Conservation (phyloP, 2,113 vertebrate species). For the Sorex araneus region DNA sequence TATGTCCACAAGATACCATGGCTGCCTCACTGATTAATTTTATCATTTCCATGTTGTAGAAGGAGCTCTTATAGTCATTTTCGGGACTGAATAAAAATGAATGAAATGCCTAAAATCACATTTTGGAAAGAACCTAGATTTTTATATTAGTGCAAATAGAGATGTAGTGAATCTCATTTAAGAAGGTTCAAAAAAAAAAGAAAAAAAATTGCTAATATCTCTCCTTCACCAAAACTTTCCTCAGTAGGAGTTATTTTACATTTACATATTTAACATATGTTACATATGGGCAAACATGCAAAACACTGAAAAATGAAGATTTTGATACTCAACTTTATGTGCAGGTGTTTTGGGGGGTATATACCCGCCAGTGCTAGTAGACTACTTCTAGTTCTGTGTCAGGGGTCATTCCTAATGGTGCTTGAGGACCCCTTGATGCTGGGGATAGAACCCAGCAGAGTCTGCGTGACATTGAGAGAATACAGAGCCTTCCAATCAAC, state of each 20-base stretch:
- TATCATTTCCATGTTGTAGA: background rate
- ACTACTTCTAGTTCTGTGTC: too few species aligned
- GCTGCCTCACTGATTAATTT: background rate
- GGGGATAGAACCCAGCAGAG: too few species aligned
- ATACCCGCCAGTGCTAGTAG: too few species aligned
- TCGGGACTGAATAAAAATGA: background rate
- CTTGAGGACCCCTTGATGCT: too few species aligned
- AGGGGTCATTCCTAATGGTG: too few species aligned
- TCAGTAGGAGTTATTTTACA: background rate
- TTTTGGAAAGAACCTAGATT: background rate
- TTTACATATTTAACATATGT: background rate
- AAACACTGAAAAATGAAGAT: background rate
- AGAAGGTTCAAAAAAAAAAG: background rate
- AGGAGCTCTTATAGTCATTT: background rate
- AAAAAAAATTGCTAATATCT: background rate
- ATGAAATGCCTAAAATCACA: background rate
- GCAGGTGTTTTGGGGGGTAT: background rate
- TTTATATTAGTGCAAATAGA: background rate
- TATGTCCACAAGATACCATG: background rate
- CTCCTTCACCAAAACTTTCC: background rate
- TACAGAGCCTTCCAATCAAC: accelerated
- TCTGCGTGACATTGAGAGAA: too few species aligned
- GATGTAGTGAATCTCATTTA: background rate
- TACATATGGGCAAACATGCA: background rate
- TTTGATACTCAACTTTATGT: background rate